phyloP scores from a whole-genome alignment of 2,888 invertebrate species.

The Apamea sordens region DNA sequence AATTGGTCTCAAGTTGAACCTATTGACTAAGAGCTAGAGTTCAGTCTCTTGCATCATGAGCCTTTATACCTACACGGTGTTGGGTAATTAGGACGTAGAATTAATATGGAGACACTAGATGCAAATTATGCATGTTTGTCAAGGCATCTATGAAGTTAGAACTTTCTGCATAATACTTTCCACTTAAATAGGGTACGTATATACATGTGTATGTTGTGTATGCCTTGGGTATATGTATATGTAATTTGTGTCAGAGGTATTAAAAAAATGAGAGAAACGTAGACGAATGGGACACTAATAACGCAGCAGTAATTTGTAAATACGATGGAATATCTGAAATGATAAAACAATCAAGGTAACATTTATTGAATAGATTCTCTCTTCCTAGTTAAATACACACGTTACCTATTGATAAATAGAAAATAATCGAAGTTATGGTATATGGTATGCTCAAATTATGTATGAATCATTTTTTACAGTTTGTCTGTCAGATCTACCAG shows the following conservation, averaged over 20 bases:
- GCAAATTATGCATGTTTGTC: slow-evolving; percentile 1
- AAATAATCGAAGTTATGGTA: not conserved
- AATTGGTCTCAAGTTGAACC: slow-evolving; percentile 47
- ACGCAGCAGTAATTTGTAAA: not conserved
- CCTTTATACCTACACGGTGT: slow-evolving; percentile 29
- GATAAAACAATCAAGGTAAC: not conserved
- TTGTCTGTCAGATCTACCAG: not conserved
- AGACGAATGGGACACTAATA: not conserved
- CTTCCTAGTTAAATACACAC: not conserved
- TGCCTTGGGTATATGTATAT: not conserved
- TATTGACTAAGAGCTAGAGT: slow-evolving; percentile 63
- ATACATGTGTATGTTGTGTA: not conserved
- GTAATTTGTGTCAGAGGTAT: not conserved
- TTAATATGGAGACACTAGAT: slow-evolving; percentile 1
- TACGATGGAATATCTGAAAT: not conserved
- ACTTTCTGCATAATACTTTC: not conserved
- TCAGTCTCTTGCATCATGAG: slow-evolving; percentile 51
- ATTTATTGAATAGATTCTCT: not conserved
- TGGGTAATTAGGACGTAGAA: slow-evolving; percentile 37
- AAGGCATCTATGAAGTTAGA: not conserved
- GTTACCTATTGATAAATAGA: not conserved
- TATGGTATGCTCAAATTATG: not conserved
- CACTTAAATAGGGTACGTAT: not conserved
- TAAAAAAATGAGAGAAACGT: not conserved
- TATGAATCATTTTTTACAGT: not conserved